These are phyloP conservation scores for Brachypodius melanocephalos DNA, from an alignment of 2,113 vertebrate species.

Conservation along the genomic window DNA sequence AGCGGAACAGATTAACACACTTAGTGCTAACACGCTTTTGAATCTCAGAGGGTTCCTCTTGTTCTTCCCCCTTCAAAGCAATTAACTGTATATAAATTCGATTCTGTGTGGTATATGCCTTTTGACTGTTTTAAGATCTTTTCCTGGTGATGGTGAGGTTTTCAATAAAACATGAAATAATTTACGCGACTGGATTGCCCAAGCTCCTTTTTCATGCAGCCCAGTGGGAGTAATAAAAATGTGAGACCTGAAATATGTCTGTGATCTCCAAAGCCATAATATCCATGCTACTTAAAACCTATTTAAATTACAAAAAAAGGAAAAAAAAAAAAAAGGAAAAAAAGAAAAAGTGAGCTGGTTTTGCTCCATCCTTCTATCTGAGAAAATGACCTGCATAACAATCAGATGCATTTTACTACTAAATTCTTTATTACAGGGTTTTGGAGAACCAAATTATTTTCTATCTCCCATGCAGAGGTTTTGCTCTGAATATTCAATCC, in stretches of 20 bases:
- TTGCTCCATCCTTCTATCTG: not conserved
- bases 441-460: not conserved
- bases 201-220: not conserved
- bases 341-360: not conserved
- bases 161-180: conserved; percentile 2
- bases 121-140: not conserved
- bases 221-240: not conserved
- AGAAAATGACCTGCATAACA: not conserved
- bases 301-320: not conserved
- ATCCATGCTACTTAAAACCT: not conserved
- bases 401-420: not conserved
- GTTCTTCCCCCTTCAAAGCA: not conserved
- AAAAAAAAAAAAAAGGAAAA: not conserved
- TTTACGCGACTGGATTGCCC: not conserved
- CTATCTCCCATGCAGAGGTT: not conserved
- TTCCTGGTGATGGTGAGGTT: not conserved
- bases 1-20: not conserved
- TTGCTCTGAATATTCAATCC: not conserved
- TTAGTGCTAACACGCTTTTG: not conserved
- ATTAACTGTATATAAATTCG: not conserved
- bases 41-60: not conserved
- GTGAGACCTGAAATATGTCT: not conserved
- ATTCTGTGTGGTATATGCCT: not conserved
- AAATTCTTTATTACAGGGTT: not conserved
- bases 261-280: not conserved